These are phyloP conservation scores for Hoplostethus atlanticus DNA, from an alignment of 2,797 vertebrate species.

Conservation along the genomic window DNA sequence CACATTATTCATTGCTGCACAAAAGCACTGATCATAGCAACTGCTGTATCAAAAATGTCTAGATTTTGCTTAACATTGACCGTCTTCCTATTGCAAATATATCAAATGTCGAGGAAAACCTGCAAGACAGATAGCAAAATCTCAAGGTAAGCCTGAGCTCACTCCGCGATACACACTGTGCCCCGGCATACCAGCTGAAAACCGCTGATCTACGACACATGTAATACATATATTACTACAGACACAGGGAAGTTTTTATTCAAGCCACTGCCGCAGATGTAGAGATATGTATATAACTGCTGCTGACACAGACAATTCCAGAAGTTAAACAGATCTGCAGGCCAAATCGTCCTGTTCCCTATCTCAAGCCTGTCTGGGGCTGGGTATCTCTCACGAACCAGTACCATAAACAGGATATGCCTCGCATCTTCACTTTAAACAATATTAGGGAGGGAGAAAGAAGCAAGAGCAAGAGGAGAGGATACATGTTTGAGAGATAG, in stretches of 20 bases:
- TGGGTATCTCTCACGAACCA: slow-evolving; percentile 26
- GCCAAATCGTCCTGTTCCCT: slow-evolving; percentile 36
- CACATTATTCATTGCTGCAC: neutral
- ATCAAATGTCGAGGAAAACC: neutral
- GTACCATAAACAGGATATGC: slow-evolving; percentile 59
- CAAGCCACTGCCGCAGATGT: slow-evolving; percentile 57
- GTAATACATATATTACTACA: slow-evolving; percentile 17
- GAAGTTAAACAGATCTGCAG: slow-evolving; percentile 66
- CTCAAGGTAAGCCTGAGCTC: neutral
- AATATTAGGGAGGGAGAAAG: neutral
- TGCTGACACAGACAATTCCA: slow-evolving; percentile 36
- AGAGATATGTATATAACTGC: slow-evolving; percentile 48
- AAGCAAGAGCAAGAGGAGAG: neutral
- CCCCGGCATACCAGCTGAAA: slow-evolving; percentile 21
- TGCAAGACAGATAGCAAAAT: slow-evolving; percentile 2
- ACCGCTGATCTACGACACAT: slow-evolving; percentile 60
- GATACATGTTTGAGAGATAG: neutral
- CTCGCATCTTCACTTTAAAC: slow-evolving; percentile 45
- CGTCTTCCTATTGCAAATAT: neutral
- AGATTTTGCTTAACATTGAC: no score
- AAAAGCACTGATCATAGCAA: neutral
- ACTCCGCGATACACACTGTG: neutral
- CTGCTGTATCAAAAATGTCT: no score
- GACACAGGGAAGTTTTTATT: slow-evolving; percentile 54
- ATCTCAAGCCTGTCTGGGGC: slow-evolving; percentile 38